Conservation (phyloP, 2,113 vertebrate genomes). For the Burhinus bistriatus region DNA sequence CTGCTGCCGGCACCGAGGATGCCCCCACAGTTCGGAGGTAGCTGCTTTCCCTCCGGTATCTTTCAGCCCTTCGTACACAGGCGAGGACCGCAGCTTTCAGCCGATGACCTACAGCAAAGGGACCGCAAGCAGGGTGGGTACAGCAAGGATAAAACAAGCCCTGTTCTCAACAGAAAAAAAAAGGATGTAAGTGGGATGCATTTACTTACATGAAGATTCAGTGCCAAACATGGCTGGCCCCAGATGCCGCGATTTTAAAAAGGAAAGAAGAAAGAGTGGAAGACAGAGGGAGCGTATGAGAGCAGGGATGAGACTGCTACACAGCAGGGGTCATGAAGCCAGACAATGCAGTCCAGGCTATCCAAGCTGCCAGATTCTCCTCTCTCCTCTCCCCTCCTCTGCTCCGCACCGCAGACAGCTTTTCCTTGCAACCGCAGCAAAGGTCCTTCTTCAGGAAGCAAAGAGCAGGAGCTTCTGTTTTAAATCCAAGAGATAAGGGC, state of each 20-base stretch:
- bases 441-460: conserved; percentile 54
- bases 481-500: conserved; percentile 68
- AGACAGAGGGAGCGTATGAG: conserved; percentile 64
- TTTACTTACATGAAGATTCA: conserved; percentile 98
- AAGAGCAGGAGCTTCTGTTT: conserved; percentile 54
- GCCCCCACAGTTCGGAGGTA: neutral
- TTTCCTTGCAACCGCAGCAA: conserved; percentile 52
- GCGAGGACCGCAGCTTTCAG: conserved; percentile 11
- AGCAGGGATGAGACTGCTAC: conserved; percentile 86
- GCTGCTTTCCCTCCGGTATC: conserved; percentile 23
- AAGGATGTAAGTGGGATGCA: conserved; percentile 58
- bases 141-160: conserved; percentile 20
- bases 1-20: conserved; percentile 31
- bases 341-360: conserved; percentile 89
- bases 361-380: conserved; percentile 83
- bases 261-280: conserved; percentile 53
- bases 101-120: conserved; percentile 22
- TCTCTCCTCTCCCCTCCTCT: conserved; percentile 69
- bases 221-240: conserved; percentile 98
- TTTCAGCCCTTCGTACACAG: neutral
- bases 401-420: conserved; percentile 67
- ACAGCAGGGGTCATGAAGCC: conserved; percentile 92
- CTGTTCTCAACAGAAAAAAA: conserved; percentile 51
- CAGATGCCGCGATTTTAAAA: conserved; percentile 84
- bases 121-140: neutral